Evolutionary conservation across 1,140 invertebrate genomes (phyloP).

Genomic region (Cephus cinctus): DNA sequence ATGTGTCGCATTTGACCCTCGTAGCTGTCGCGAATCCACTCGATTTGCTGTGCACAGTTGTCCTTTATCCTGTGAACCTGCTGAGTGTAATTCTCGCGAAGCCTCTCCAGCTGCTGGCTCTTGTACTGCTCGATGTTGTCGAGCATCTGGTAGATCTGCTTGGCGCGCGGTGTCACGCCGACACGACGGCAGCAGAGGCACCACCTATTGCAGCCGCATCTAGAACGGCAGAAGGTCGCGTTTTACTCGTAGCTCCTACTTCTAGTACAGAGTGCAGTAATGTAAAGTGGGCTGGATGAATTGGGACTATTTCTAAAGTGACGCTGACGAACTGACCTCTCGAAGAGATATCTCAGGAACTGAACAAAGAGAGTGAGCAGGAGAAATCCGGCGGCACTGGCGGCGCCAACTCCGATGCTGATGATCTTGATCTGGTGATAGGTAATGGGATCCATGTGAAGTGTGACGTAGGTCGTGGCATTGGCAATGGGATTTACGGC

Average conservation of each 20-base stretch:
- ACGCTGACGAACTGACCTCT: constrained; percentile 61
- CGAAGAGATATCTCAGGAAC: constrained; percentile 68
- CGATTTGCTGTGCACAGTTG: constrained; percentile 89
- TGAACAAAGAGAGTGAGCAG: constrained; percentile 75
- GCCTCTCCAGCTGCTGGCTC: constrained; percentile 80
- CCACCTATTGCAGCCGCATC: constrained; percentile 62
- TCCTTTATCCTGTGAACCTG: constrained; percentile 89
- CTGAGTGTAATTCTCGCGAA: constrained; percentile 88
- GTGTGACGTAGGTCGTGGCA: constrained; percentile 66
- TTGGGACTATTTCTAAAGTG: no score
- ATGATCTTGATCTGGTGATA: constrained; percentile 80
- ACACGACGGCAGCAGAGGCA: constrained; percentile 69
- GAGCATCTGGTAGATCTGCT: constrained; percentile 81
- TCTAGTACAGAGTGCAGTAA: no score
- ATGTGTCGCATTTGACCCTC: constrained; percentile 83
- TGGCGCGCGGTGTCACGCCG: constrained; percentile 70
- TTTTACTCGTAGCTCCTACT: no score
- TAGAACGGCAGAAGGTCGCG: constrained; percentile 44
- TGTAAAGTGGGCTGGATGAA: no score
- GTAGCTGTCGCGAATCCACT: constrained; percentile 91
- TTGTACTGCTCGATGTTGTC: constrained; percentile 91
- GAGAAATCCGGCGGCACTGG: constrained; percentile 77
- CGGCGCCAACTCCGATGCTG: constrained; percentile 78
- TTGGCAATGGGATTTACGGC: constrained; percentile 82
- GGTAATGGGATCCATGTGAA: constrained; percentile 79